These are phyloP conservation scores for Eueides isabella DNA, from an alignment of 1,140 invertebrate species.

Conservation along the genomic window DNA sequence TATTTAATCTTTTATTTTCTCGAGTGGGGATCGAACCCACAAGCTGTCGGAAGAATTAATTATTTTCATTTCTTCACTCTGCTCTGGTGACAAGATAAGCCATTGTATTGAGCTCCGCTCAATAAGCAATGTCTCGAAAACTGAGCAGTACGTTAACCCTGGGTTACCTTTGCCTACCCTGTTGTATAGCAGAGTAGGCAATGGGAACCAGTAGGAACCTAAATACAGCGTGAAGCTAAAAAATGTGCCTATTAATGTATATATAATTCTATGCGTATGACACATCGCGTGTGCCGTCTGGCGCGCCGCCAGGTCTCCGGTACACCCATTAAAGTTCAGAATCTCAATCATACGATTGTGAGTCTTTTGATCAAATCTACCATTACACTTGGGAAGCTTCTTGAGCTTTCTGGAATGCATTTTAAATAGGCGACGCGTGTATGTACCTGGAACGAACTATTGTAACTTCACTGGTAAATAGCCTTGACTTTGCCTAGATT, in stretches of 20 bases:
- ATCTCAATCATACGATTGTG: conserved; percentile 26
- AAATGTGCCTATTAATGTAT: neutral
- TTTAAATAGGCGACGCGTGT: neutral
- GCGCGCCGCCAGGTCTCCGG: conserved; percentile 35
- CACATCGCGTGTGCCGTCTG: conserved; percentile 27
- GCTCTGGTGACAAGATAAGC: no score
- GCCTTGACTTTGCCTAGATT: neutral
- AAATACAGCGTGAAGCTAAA: no score
- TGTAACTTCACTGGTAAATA: neutral
- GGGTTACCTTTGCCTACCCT: no score
- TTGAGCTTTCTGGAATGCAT: conserved; percentile 31
- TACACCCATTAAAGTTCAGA: conserved; percentile 34
- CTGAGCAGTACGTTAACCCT: no score
- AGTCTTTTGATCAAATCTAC: conserved; percentile 28
- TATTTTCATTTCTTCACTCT: no score
- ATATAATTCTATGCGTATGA: conserved; percentile 27
- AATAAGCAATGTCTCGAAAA: no score
- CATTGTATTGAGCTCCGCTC: no score
- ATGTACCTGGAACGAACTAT: conserved; percentile 4
- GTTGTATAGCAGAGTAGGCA: no score
- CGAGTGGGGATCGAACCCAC: no score
- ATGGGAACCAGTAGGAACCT: no score
- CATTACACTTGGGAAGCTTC: conserved; percentile 18
- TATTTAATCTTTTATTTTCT: no score
- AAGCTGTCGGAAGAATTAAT: no score